phyloP scores from a whole-genome alignment of 2,113 vertebrate genomes.

The Cyprinus carpio region DNA sequence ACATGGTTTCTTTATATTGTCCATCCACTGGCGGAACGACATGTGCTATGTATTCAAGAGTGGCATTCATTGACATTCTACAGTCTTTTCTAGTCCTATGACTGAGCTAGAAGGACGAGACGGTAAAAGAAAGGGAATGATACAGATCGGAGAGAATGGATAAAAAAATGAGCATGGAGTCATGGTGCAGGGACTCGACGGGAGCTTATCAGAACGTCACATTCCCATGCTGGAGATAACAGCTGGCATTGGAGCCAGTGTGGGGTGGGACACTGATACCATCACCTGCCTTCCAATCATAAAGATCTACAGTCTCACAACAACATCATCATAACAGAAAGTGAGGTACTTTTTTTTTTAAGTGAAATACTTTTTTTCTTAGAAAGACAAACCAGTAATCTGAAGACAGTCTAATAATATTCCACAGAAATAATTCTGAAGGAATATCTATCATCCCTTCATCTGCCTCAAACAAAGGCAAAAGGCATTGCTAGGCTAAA shows the following conservation, averaged over 20 bases:
- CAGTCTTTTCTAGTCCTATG: not conserved
- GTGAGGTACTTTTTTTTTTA: not conserved
- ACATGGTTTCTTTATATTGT: not conserved
- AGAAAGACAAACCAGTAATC: not conserved
- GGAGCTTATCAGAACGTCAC: constrained; percentile 41
- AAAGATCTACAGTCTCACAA: constrained; percentile 23
- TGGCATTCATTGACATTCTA: not conserved
- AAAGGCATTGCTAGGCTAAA: not conserved
- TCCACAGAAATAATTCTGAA: not conserved
- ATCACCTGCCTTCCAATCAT: constrained; percentile 15
- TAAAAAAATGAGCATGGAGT: constrained; percentile 32
- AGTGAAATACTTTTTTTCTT: not conserved
- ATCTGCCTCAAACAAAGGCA: not conserved
- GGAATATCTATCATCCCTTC: not conserved
- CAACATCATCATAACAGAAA: not conserved
- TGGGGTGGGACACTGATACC: not conserved
- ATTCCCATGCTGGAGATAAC: constrained; percentile 49
- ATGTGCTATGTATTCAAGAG: not conserved
- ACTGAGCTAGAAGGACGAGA: not conserved
- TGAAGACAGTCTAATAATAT: no score
- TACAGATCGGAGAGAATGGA: constrained; percentile 18
- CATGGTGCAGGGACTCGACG: not conserved
- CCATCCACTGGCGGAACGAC: no score
- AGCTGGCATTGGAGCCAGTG: not conserved
- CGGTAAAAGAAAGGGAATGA: not conserved